Evolutionary conservation across 2,113 vertebrate species (phyloP), one percentile per base, ranked within the genome.

Genomic region (Myotis yumanensis): DNA sequence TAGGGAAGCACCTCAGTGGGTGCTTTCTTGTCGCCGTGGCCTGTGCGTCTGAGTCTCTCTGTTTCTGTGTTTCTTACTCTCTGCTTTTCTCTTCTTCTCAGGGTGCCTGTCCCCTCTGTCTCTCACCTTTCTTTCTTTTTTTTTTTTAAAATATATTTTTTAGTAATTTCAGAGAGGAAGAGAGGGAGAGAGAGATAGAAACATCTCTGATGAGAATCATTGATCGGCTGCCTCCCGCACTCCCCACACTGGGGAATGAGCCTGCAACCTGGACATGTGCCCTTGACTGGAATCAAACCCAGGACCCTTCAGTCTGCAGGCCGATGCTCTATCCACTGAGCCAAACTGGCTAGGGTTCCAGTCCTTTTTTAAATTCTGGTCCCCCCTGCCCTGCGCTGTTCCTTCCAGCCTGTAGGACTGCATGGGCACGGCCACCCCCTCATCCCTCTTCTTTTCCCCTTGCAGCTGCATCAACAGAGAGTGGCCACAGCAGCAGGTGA

Each of bases 401-500:
- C 28, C n/a, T 71, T 32, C 66, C 46, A 8, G 64, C 51, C 5
- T 2, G 57, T 22, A 43, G 69, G 69, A 22, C 75, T 7, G 3
- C 32, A 2, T 16, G 75, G 30, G 4, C 25, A 51, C 0, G 4
- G 12, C 28, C 71, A 25, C 46, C 43, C 35, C 79, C 52, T 73
- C 69, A 92, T 7, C n/a, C 76, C 48, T 69, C 59, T 91, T 95
- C 51, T 57, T 79, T 86, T 79, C 68, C 71, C 66, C 16, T 82
- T 89, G 77, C 82, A 97, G 97, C 81, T 9, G 10, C 75, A n/a
- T 88, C 94, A 35, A 68, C 85, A 89, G 90, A 90, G 11, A 86
- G 69, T 64, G 82, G 25, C 73, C 12, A 16, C 51, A 72, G 90
- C 54, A 51, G 52, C 54, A 96, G 97, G 96, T 97, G 96, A 97